Evolutionary conservation across 2,888 invertebrate genomes (phyloP), one percentile per base, ranked within the genome.

Genomic region (Halocaridina rubra): DNA sequence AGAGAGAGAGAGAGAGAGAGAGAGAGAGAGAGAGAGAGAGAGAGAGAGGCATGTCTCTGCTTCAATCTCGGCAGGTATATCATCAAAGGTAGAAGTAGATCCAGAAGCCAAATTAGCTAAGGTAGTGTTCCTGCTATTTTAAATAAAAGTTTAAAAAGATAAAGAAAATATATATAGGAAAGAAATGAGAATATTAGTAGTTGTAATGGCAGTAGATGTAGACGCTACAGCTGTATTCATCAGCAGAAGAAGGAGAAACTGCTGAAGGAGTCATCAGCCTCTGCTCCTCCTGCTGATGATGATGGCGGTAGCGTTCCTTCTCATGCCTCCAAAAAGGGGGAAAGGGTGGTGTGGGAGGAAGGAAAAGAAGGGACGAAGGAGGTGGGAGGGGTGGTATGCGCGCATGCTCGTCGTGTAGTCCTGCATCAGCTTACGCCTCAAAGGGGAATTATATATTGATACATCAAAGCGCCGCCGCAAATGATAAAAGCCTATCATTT

Each of bases 401-500:
- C 13, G n/a, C 69, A 0, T 4, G 16, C 27, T 30, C 30, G 5
- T 13, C 59, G 29, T 13, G 13, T 22, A 13, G 33, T 27, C 74
- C 46, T 33, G 39, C 39, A 74, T 71, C 64, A 46, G 30, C 57
- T 59, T 39, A 32, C 33, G 59, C 74, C 79, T 69, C 61, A 75
- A 69, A 85, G 77, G 71, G 77, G 85, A 78, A 81, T 81, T 85
- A 85, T 85, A 85, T 85, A 85, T 85, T 85, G 85, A 85, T 85
- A 85, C 85, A 81, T 85, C 85, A 85, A 85, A 85, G 85, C 64
- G 46, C 16, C 29, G 75, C 77, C 32, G 81, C 85, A 81, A 81
- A 85, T 85, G 85, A 85, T 85, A 85, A 85, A 85, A 85, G 85
- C 85, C 85, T 85, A 85, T 85, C 85, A 85, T 85, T 85, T 85